Percentiles rank a stretch among this genome's conserved stretches.
These are phyloP conservation scores for Callyntrura guangdongensis DNA, from an alignment of 2,888 invertebrate species.

Conservation along the genomic window DNA sequence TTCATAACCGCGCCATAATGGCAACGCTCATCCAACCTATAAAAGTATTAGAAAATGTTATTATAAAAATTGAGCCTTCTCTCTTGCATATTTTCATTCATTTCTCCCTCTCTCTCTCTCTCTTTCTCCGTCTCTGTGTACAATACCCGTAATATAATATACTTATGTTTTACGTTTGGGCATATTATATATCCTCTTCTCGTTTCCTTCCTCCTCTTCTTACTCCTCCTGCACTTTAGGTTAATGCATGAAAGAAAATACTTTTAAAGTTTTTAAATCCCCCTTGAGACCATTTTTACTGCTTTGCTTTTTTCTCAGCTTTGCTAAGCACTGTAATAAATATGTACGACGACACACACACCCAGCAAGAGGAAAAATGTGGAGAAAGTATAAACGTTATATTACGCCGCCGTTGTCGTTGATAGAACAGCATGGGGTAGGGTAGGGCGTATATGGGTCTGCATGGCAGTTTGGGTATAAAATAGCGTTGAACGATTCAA, in stretches of 20 bases:
- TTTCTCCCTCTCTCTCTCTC: background rate
- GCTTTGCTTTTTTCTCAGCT: slow-evolving; percentile 65
- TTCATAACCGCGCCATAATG: no score
- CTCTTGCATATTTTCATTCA: background rate
- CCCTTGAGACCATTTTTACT: slow-evolving; percentile 72
- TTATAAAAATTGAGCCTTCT: background rate
- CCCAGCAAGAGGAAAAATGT: slow-evolving; percentile 38
- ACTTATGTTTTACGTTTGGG: background rate
- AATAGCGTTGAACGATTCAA: slow-evolving; percentile 36
- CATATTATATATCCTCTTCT: slow-evolving; percentile 34
- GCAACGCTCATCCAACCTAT: background rate
- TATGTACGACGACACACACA: slow-evolving; percentile 53
- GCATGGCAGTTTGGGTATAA: background rate
- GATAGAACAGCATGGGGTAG: background rate
- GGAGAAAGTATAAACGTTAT: background rate
- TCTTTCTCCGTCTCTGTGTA: background rate
- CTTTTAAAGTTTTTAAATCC: slow-evolving; percentile 75
- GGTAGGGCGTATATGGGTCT: background rate
- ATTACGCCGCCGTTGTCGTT: background rate
- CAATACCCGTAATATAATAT: background rate
- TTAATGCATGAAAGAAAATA: slow-evolving; percentile 68
- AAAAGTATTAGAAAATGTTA: background rate
- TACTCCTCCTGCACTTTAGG: slow-evolving; percentile 58
- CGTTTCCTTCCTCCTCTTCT: background rate
- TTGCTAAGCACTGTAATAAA: slow-evolving; percentile 62